Evolutionary conservation across 2,888 invertebrate species (phyloP).

Genomic region (Erannis defoliaria): DNA sequence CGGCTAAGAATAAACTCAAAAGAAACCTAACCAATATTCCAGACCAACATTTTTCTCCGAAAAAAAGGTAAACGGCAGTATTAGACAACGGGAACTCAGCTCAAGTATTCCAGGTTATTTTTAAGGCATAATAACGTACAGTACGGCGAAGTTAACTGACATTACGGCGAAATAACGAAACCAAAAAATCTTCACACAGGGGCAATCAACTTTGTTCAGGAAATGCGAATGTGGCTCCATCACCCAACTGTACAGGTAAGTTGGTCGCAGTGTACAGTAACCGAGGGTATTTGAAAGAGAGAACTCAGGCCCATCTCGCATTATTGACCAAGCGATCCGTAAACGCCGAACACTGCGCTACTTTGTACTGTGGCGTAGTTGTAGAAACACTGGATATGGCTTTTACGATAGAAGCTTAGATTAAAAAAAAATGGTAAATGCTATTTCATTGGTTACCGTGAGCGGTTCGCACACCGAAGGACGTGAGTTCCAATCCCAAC

Average conservation of each 20-base stretch:
- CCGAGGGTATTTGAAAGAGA: conserved; percentile 11
- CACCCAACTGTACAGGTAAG: neutral
- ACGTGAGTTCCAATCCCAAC: no score
- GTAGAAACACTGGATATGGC: conserved; percentile 45
- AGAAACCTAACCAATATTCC: neutral
- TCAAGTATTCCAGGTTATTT: conserved; percentile 17
- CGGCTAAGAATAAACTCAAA: neutral
- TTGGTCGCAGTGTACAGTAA: conserved; percentile 12
- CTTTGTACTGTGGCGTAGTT: conserved; percentile 50
- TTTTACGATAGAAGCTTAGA: neutral
- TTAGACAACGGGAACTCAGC: conserved; percentile 2
- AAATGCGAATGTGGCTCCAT: neutral
- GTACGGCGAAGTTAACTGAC: neutral
- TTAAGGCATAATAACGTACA: conserved; percentile 40
- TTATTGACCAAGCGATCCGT: conserved; percentile 64
- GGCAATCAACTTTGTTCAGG: neutral
- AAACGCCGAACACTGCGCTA: conserved; percentile 58
- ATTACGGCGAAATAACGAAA: neutral
- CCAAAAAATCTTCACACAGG: neutral
- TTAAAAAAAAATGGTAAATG: no score
- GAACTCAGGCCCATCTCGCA: conserved; percentile 51
- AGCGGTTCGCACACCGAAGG: no score
- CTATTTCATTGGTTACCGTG: no score
- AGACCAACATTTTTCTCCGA: neutral
- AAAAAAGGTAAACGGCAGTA: neutral